phyloP scores from a whole-genome alignment of 2,888 invertebrate genomes.

The Plutella xylostella region DNA sequence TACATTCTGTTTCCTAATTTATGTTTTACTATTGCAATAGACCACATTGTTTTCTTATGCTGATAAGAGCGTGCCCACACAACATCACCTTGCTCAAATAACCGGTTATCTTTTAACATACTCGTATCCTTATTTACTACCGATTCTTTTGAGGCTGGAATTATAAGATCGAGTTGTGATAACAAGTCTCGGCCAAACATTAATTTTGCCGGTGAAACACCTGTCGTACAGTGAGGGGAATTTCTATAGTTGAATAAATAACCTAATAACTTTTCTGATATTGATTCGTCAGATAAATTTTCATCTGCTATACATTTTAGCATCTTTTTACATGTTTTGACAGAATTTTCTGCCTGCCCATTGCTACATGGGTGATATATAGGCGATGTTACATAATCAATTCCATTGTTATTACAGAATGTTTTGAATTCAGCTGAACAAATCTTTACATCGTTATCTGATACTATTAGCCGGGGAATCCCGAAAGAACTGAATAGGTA shows the following conservation, averaged over 20 bases:
- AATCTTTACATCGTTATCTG: neutral
- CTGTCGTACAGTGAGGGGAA: too few species aligned
- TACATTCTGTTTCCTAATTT: too few species aligned
- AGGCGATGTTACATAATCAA: neutral
- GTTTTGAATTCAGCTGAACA: neutral
- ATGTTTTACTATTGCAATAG: too few species aligned
- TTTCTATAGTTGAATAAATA: neutral
- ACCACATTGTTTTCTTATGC: neutral
- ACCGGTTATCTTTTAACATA: too few species aligned
- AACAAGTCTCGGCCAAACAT: neutral
- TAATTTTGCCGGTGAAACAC: neutral
- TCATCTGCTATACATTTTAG: too few species aligned
- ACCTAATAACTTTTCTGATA: neutral
- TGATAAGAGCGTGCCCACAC: neutral
- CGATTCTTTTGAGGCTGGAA: neutral
- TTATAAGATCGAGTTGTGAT: neutral
- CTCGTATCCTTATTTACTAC: neutral
- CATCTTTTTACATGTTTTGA: too few species aligned
- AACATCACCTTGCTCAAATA: neutral
- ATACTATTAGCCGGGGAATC: neutral
- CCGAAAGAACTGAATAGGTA: neutral
- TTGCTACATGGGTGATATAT: slow-evolving; percentile 1
- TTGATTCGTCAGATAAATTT: too few species aligned
- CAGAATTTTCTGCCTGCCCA: neutral
- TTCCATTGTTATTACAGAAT: neutral